These are phyloP conservation scores for Geotrypetes seraphini DNA, from an alignment of 2,797 vertebrate genomes.

Conservation along the genomic window DNA sequence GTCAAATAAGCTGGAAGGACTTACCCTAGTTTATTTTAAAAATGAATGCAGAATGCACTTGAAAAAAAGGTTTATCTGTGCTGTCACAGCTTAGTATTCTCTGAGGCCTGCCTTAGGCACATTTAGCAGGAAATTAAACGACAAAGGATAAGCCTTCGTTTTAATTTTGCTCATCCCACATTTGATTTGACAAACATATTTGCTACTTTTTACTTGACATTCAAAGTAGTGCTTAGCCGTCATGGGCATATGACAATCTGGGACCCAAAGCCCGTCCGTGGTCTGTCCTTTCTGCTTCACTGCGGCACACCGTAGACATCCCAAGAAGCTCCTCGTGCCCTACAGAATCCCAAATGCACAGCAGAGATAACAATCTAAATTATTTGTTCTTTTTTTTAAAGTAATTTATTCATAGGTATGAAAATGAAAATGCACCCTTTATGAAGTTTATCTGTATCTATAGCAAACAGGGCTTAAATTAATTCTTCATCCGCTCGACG, in stretches of 20 bases:
- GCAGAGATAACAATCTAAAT: conserved; percentile 28
- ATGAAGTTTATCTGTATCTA: conserved; percentile 36
- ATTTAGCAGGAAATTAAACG: rapidly evolving
- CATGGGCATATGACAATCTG: not conserved
- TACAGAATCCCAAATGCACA: conserved; percentile 26
- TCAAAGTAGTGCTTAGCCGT: not conserved
- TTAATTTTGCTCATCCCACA: not conserved
- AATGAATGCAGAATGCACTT: too few relatives aligned
- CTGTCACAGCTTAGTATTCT: too few relatives aligned
- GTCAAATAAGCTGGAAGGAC: too few relatives aligned
- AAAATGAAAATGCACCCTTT: conserved; percentile 38
- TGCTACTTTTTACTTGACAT: too few relatives aligned
- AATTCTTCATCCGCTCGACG: conserved; percentile 28
- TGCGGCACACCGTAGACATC: conserved; percentile 9
- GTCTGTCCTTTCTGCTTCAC: conserved; percentile 4
- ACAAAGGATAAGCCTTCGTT: too few relatives aligned
- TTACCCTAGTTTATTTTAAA: too few relatives aligned
- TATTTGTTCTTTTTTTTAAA: conserved; percentile 31
- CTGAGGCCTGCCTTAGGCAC: too few relatives aligned
- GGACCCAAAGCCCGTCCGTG: conserved; percentile 12
- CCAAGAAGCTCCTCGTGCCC: conserved; percentile 31
- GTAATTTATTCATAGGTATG: conserved; percentile 34
- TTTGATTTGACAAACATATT: not conserved
- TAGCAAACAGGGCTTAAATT: conserved; percentile 27
- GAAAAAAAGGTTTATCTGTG: too few relatives aligned